Evolutionary conservation across 2,888 invertebrate species (phyloP).

Genomic region (Itoplectis maculator): DNA sequence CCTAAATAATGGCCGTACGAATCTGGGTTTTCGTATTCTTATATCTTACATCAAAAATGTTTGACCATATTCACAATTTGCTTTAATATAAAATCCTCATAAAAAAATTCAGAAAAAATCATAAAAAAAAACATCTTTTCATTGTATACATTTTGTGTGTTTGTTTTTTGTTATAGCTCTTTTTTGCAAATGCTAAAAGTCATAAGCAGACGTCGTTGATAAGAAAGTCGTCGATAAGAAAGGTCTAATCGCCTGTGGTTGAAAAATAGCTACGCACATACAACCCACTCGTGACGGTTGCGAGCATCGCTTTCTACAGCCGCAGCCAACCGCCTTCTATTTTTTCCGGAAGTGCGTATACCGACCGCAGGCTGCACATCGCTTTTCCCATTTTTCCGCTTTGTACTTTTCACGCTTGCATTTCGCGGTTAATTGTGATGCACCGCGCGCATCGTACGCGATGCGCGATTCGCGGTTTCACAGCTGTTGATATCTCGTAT

Average conservation of each 20-base stretch:
- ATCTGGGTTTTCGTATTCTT: not conserved
- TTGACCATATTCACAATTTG: no score
- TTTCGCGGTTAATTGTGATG: constrained; percentile 50
- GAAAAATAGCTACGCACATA: not conserved
- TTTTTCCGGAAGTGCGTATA: constrained; percentile 61
- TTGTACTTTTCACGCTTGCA: constrained; percentile 51
- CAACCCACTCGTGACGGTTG: not conserved
- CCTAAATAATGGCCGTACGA: not conserved
- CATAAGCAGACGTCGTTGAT: no score
- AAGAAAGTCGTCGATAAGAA: not conserved
- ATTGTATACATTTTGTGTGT: no score
- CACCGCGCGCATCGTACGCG: not conserved
- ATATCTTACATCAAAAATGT: not conserved
- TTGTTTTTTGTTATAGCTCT: no score
- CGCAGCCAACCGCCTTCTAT: no score
- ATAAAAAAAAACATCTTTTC: no score
- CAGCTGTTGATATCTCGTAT: not conserved
- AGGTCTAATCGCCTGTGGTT: not conserved
- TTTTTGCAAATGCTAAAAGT: no score
- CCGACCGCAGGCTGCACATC: not conserved
- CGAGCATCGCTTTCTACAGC: constrained; percentile 55
- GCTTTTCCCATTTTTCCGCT: constrained; percentile 60
- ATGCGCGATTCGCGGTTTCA: not conserved
- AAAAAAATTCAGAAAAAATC: not conserved
- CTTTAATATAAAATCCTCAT: no score